Conservation (phyloP, 2,888 invertebrate genomes). For the Copidosoma aretas region DNA sequence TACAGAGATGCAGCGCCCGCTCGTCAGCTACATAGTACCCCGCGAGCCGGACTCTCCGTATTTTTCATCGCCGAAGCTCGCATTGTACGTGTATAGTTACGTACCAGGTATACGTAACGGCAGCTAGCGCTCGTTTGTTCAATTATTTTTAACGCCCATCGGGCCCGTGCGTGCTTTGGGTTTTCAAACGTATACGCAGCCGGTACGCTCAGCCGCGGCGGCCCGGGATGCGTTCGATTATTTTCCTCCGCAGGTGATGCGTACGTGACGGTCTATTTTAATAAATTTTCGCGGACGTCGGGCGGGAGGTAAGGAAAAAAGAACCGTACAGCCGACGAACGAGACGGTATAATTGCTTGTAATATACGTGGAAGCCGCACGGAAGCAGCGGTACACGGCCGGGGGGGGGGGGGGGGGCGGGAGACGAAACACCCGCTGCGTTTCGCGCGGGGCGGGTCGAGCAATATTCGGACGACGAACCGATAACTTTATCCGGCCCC, state of each 20-base stretch:
- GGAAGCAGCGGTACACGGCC: too few relatives aligned
- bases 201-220: neutral
- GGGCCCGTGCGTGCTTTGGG: neutral
- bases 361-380: too few relatives aligned
- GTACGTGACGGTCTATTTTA: neutral
- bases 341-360: too few relatives aligned
- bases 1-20: neutral
- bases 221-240: neutral
- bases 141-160: neutral
- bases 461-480: slow-evolving; percentile 12
- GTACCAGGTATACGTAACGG: too few relatives aligned
- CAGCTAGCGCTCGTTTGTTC: neutral
- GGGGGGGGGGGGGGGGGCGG: too few relatives aligned
- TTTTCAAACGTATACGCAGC: neutral
- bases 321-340: too few relatives aligned
- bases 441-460: neutral
- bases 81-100: too few relatives aligned
- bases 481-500: slow-evolving; percentile 20
- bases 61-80: neutral
- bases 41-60: neutral
- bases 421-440: too few relatives aligned
- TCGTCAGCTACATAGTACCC: too few relatives aligned
- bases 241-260: too few relatives aligned
- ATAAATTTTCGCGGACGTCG: too few relatives aligned
- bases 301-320: too few relatives aligned